Conservation (phyloP, 1,140 invertebrate genomes). For the Lordiphosa collinella region DNA sequence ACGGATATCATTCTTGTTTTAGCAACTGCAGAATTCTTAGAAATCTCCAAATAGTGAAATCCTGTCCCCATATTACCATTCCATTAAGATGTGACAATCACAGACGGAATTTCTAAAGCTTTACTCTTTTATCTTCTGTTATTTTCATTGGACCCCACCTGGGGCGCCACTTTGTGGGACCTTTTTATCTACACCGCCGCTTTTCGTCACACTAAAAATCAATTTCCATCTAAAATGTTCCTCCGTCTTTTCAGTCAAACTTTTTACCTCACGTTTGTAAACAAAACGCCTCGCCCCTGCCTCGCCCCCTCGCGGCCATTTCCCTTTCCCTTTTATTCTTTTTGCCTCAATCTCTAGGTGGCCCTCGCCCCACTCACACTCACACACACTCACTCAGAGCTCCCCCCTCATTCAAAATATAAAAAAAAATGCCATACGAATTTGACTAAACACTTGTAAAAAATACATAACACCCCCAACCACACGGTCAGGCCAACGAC, state of each 20-base stretch:
- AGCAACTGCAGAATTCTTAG: too few species aligned
- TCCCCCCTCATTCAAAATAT: not conserved
- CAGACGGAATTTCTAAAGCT: too few species aligned
- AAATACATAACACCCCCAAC: constrained; percentile 74
- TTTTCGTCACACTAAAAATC: constrained; percentile 67
- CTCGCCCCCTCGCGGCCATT: constrained; percentile 2
- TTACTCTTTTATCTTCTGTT: not conserved
- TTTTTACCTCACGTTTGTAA: constrained; percentile 66
- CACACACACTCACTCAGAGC: not conserved
- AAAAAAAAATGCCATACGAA: constrained; percentile 50
- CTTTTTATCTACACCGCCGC: constrained; percentile 36
- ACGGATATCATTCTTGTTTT: too few species aligned
- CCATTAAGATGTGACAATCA: too few species aligned
- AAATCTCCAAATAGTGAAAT: too few species aligned
- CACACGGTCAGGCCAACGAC: constrained; percentile 25
- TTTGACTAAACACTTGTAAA: constrained; percentile 77
- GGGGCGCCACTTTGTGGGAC: constrained; percentile 1
- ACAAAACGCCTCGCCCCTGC: constrained; percentile 49
- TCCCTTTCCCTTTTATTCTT: constrained; percentile 17
- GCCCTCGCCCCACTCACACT: constrained; percentile 4
- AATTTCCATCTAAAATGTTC: constrained; percentile 63
- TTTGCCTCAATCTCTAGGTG: constrained; percentile 3
- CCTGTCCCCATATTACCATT: too few species aligned
- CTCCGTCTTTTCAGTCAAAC: constrained; percentile 36
- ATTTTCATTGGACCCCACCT: not conserved